A percentile compares a stretch with the other conserved stretches of the same genome.
Conservation (phyloP, 2,888 invertebrate genomes). For the Lepidochrysops patricia region DNA sequence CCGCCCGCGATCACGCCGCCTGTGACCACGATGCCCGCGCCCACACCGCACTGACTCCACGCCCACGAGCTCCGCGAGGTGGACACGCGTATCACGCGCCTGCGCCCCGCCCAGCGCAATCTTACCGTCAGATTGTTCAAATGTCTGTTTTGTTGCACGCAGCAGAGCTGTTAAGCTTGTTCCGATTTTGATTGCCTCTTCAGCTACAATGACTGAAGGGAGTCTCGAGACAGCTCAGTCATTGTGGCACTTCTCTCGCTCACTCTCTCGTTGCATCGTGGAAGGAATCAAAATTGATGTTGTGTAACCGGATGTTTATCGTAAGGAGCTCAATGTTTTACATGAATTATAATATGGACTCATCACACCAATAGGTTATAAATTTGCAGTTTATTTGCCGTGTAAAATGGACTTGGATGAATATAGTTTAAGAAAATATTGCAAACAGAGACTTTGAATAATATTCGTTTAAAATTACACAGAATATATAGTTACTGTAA, state of each 20-base stretch:
- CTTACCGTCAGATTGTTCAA: neutral
- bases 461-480: neutral
- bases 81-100: conserved; percentile 9
- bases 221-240: neutral
- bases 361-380: conserved; percentile 8
- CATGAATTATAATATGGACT: neutral
- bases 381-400: neutral
- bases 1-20: conserved; percentile 26
- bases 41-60: conserved; percentile 22
- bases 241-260: neutral
- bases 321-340: conserved; percentile 2
- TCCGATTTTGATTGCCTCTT: neutral
- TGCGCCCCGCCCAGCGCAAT: conserved; percentile 2
- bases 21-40: conserved; percentile 22
- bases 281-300: neutral
- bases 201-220: neutral
- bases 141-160: conserved; percentile 10
- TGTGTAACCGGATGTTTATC: neutral
- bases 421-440: conserved; percentile 3
- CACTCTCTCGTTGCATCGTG: neutral
- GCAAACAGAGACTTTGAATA: neutral
- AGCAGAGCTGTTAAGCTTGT: conserved; percentile 7
- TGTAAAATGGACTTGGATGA: conserved; percentile 4
- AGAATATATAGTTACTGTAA: neutral
- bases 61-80: conserved; percentile 12